Conservation (phyloP, 2,888 invertebrate species). For the Pollenia griseotomentosa region DNA sequence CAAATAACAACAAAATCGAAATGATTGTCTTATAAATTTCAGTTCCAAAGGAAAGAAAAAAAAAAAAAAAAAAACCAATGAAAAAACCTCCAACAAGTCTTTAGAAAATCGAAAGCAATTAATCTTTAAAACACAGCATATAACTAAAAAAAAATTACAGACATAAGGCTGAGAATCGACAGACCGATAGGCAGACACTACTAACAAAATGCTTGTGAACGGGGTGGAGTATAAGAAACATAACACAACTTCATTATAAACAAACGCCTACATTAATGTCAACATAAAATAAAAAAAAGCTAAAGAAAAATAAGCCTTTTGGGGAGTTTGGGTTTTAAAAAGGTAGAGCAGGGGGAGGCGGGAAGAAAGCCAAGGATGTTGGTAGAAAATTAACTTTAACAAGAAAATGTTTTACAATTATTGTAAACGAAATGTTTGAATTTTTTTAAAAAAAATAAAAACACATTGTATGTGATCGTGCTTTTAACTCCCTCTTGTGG, state of each 20-base stretch:
- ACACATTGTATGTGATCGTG: slow-evolving; percentile 17
- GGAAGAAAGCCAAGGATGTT: slow-evolving; percentile 24
- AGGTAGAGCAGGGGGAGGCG: not conserved
- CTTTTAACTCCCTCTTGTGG: slow-evolving; percentile 57
- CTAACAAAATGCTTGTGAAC: slow-evolving; percentile 32
- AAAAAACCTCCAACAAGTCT: slow-evolving; percentile 58
- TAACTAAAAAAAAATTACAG: slow-evolving; percentile 21
- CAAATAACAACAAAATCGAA: slow-evolving; percentile 46
- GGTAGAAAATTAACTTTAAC: slow-evolving; percentile 46
- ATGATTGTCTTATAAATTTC: slow-evolving; percentile 60
- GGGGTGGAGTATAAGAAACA: slow-evolving; percentile 61
- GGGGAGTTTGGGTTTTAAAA: not conserved
- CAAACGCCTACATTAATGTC: slow-evolving; percentile 71
- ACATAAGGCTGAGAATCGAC: slow-evolving; percentile 15
- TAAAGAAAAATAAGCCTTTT: slow-evolving; percentile 24
- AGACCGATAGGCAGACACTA: slow-evolving; percentile 19
- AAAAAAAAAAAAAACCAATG: slow-evolving; percentile 7
- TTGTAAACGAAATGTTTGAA: slow-evolving; percentile 45
- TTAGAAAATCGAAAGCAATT: slow-evolving; percentile 71
- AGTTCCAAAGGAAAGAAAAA: not conserved
- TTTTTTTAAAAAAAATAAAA: slow-evolving; percentile 12
- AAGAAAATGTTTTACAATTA: slow-evolving; percentile 57
- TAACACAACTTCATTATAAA: slow-evolving; percentile 74
- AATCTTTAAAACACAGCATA: slow-evolving; percentile 63
- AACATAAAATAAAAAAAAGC: slow-evolving; percentile 3